Evolutionary conservation across 1,140 invertebrate species (phyloP).

Genomic region (Trachymyrmex septentrionalis): DNA sequence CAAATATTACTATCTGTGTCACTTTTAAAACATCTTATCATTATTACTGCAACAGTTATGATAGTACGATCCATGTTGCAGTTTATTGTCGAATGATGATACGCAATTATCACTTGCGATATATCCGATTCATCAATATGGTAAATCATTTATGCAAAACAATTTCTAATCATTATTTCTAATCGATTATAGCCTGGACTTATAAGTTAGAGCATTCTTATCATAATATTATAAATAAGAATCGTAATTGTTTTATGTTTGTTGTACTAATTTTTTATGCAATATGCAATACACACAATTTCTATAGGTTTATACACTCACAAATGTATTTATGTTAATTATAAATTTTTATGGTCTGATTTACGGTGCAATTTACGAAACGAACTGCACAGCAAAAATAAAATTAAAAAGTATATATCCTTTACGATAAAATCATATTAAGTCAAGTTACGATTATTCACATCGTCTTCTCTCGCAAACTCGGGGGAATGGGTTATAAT

Average conservation of each 20-base stretch:
- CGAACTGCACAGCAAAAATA: neutral
- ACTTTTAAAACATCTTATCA: conserved; percentile 11
- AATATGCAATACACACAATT: conserved; percentile 13
- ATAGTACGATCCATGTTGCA: conserved; percentile 10
- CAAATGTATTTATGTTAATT: neutral
- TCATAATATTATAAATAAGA: conserved; percentile 14
- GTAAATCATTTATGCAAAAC: conserved; percentile 33
- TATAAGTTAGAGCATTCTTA: neutral
- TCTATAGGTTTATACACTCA: neutral
- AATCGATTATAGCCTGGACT: neutral
- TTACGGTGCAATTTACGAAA: neutral
- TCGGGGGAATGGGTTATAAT: neutral
- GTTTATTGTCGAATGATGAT: conserved; percentile 28
- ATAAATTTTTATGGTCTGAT: neutral
- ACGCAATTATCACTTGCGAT: neutral
- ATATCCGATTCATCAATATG: neutral
- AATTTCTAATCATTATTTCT: conserved; percentile 10
- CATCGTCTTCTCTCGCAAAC: neutral
- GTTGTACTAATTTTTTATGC: neutral
- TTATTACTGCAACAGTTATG: conserved; percentile 21
- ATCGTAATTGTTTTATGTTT: conserved; percentile 20
- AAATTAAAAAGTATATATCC: neutral
- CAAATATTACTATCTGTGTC: conserved; percentile 22
- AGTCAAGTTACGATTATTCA: neutral
- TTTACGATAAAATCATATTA: neutral